phyloP scores from a whole-genome alignment of 2,888 invertebrate genomes.

The Eristalis arbustorum region DNA sequence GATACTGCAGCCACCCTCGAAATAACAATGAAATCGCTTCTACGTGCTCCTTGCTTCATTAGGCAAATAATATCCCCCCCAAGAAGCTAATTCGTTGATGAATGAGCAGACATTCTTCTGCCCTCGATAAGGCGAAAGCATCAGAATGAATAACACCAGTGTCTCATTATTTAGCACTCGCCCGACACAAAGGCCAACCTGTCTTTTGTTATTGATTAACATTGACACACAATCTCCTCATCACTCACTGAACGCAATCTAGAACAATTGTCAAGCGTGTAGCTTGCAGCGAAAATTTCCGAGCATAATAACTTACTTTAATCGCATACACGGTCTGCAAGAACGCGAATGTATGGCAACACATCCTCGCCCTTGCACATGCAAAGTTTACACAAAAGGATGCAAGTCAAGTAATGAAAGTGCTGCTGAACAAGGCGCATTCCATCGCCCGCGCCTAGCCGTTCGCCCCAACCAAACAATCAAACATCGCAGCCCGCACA shows the following conservation, averaged over 20 bases:
- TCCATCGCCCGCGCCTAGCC: not conserved
- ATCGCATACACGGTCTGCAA: not conserved
- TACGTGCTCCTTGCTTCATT: not conserved
- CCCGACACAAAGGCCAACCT: slow-evolving; percentile 12
- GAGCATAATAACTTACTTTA: slow-evolving; percentile 17
- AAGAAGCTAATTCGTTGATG: not conserved
- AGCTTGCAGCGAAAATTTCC: not conserved
- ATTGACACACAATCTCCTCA: slow-evolving; percentile 26
- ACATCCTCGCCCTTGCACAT: not conserved
- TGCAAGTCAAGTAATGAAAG: slow-evolving; percentile 42
- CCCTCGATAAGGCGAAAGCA: not conserved
- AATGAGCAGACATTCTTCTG: not conserved
- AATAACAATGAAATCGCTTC: not conserved
- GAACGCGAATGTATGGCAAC: not conserved
- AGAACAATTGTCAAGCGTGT: not conserved
- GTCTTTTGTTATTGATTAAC: slow-evolving; percentile 32
- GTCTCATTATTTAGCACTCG: slow-evolving; percentile 12
- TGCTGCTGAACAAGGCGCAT: slow-evolving; percentile 2
- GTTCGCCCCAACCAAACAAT: slow-evolving; percentile 13
- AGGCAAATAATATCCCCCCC: not conserved
- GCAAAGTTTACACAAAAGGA: slow-evolving; percentile 21
- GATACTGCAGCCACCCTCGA: not conserved
- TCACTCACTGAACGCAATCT: not conserved
- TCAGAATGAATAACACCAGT: not conserved
- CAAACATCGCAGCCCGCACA: slow-evolving; percentile 1